phyloP scores from a whole-genome alignment of 2,888 invertebrate species.

The Calliphora vomitoria region DNA sequence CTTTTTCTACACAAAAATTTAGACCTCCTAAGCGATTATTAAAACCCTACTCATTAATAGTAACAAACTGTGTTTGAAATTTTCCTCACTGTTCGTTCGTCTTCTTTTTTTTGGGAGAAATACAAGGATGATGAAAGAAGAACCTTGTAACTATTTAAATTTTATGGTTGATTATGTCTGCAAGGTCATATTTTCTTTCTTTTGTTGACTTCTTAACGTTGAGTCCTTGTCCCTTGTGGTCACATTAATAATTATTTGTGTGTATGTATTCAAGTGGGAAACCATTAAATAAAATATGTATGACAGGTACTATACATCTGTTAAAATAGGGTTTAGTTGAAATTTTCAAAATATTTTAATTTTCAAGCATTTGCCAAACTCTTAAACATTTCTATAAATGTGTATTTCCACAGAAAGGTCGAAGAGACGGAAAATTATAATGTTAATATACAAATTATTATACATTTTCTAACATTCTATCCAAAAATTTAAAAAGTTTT shows the following conservation, averaged over 20 bases:
- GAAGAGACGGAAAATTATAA: too few species aligned
- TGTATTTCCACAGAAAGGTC: too few species aligned
- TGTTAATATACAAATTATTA: too few species aligned
- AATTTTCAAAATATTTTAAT: too few species aligned
- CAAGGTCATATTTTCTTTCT: not conserved
- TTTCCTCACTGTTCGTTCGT: not conserved
- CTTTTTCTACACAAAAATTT: not conserved
- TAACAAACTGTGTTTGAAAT: not conserved
- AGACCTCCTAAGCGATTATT: not conserved
- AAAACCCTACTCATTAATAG: not conserved
- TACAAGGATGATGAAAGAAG: not conserved
- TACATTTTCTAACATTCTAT: too few species aligned
- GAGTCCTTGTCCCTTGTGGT: constrained; percentile 27
- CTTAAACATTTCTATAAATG: too few species aligned
- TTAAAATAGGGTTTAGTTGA: not conserved
- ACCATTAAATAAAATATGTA: not conserved
- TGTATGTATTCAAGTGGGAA: not conserved
- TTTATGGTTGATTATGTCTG: not conserved
- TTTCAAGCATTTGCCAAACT: too few species aligned
- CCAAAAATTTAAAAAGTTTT: too few species aligned
- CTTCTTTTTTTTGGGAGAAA: not conserved
- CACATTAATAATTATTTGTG: constrained; percentile 6
- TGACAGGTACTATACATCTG: constrained; percentile 1
- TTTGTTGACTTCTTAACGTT: not conserved
- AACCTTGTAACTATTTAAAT: not conserved